Base-by-base conservation (phyloP, 2,888 invertebrate genomes). In the Spisula subtruncata region DNA sequence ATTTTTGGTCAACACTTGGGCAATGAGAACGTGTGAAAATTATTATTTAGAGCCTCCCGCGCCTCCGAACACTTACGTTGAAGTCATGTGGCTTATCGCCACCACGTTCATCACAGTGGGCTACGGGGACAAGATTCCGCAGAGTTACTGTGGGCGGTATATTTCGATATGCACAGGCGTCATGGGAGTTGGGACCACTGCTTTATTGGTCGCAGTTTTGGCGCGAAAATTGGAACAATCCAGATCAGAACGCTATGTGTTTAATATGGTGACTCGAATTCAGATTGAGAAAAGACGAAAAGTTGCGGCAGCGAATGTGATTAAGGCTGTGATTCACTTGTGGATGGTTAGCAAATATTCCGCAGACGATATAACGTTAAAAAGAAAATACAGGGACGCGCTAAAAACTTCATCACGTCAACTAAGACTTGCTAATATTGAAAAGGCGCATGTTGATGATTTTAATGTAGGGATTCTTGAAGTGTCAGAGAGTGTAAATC, bases 91-190 rank as follows among this genome's bases (percentile, higher is more conserved):
- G 95, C 89, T 95, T 12, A 92, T 95, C 0, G 95, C 95, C 10
- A 96, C 95, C 35, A 95, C 95, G 0, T 96, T 96, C 85, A 88
- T 96, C 16, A 95, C 95, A 0, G 95, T 96, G 0, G 95, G 95
- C 0, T 95, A 95, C 84, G 95, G 95, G 0, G 95, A 96, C 85
- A 88, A 94, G 16, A 94, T 95, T 0, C 95, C 95, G 12, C 91
- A 86, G 81, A 95, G 95, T 48, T 94, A 95, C 85, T 96, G 95
- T 89, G 95, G 95, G 0, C 92, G 95, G n/a, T 95, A 94, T 81
- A 94, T 96, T 25, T 94, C 95, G 10, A 93, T 95, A 0, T 91
- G 93, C 16, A 95, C 95, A 0, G 95, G 94, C 4, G 84, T 94
- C 18, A 94, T 95, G 94, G 95, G 95, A 0, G 93, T 95, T 10